A percentile compares a stretch with the other conserved stretches of the same genome.
Evolutionary conservation across 2,797 vertebrate genomes (phyloP).

Genomic region (Esox lucius): DNA sequence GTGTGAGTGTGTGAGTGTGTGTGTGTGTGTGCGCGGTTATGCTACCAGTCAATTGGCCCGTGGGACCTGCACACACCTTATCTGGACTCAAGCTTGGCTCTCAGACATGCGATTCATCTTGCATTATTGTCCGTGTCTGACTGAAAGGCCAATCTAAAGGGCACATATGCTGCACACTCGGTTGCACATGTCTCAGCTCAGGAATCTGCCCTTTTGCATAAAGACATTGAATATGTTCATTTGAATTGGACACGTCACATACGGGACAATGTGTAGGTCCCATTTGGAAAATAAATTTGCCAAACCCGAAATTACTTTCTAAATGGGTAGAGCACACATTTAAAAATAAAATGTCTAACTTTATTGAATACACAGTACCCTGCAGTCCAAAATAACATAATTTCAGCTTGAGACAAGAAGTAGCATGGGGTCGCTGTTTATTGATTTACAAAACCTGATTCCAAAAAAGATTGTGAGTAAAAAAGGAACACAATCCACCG

Average conservation of each 20-base stretch:
- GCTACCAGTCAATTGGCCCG: background rate
- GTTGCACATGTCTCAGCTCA: background rate
- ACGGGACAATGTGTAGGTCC: background rate
- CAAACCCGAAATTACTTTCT: background rate
- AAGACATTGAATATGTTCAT: background rate
- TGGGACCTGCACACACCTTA: background rate
- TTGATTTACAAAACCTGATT: too few species aligned
- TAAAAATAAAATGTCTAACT: background rate
- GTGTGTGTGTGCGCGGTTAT: background rate
- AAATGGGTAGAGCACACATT: background rate
- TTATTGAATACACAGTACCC: too few species aligned
- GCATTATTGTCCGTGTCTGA: background rate
- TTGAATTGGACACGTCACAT: background rate
- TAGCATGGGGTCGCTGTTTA: too few species aligned
- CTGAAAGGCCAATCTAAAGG: background rate
- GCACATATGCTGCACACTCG: background rate
- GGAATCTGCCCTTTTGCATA: background rate
- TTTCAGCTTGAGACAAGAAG: too few species aligned
- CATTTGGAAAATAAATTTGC: background rate
- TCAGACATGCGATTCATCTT: background rate
- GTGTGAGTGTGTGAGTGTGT: too few species aligned
- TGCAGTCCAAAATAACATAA: too few species aligned
- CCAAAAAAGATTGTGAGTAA: too few species aligned
- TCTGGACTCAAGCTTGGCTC: background rate
- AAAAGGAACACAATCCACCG: too few species aligned